Conservation (phyloP, 2,888 invertebrate genomes). For the Drosophila maculinotata region DNA sequence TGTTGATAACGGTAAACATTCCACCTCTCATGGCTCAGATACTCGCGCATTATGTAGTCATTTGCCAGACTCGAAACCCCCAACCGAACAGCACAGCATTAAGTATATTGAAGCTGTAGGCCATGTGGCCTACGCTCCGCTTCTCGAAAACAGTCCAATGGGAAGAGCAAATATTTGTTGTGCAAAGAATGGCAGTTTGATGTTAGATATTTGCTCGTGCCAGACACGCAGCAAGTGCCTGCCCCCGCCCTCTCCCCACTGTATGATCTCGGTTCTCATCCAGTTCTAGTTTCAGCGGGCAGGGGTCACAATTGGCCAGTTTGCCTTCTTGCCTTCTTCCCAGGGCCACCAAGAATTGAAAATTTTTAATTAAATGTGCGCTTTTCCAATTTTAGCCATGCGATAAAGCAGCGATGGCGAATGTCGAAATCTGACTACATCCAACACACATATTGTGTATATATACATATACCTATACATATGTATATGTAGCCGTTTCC, state of each 20-base stretch:
- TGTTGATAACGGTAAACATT: conserved; percentile 57
- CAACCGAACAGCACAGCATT: no score
- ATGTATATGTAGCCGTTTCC: conserved; percentile 13
- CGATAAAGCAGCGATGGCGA: conserved; percentile 47
- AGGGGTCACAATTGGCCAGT: conserved; percentile 4
- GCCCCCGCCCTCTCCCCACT: not conserved
- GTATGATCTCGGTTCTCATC: conserved; percentile 18
- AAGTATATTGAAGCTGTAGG: conserved; percentile 19
- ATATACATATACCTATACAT: conserved; percentile 2
- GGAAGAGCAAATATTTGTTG: conserved; percentile 54
- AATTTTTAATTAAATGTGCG: conserved; percentile 65
- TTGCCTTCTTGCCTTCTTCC: no score
- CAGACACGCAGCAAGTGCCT: conserved; percentile 47
- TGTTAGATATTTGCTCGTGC: conserved; percentile 64
- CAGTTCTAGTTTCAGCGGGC: conserved; percentile 13
- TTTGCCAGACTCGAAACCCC: not conserved
- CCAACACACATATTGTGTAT: conserved; percentile 11
- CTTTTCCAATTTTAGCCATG: conserved; percentile 57
- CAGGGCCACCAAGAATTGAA: conserved; percentile 35
- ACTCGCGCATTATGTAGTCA: conserved; percentile 8
- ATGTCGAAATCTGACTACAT: conserved; percentile 40
- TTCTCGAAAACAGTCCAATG: conserved; percentile 9
- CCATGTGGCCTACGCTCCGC: conserved; percentile 7
- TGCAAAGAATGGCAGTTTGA: conserved; percentile 64
- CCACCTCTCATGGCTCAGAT: conserved; percentile 2